Evolutionary conservation across 2,888 invertebrate genomes (phyloP), one percentile per base, ranked within the genome.

Genomic region (Eilema depressum): DNA sequence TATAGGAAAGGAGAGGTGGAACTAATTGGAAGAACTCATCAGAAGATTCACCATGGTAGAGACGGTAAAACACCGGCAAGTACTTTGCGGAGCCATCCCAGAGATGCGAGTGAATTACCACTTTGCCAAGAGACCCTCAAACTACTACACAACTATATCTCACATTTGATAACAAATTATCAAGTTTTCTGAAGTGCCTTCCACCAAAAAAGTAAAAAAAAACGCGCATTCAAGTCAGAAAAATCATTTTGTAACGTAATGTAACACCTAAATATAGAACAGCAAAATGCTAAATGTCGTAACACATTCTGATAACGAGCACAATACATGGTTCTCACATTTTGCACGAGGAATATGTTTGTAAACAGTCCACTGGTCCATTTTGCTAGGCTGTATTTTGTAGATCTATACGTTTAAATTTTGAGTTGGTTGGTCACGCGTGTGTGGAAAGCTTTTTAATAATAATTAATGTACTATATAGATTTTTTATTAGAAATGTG

Each of bases 351-450:
- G 53, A 23, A n/a, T 12, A 17, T 56, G 17, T 65, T 65, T 65
- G 53, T 56, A 65, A 65, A 65, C 64, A 65, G 14, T n/a, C 20
- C 10, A n/a, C 53, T 20, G 53, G 53, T n/a, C n/a, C n/a, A n/a
- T 8, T 53, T 53, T 53, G 10, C n/a, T 5, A n/a, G 53, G 53
- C 53, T 53, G 7, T 47, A 20, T 53, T 10, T 2, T 53, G n/a
- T 10, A 53, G 53, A 41, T 41, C 33, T 37, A 17, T 17, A 41
- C 20, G 20, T 20, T 47, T 20, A 17, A 20, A 41, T 14, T 41
- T 47, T 53, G n/a, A 53, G n/a, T n/a, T 53, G 7, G 20, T 53
- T 53, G n/a, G n/a, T 53, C 37, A 11, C 26, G 20, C 10, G 63
- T 41, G 20, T n/a, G 53, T 53, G n/a, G 25, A 63, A 63, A 63